Conservation (phyloP, 1,140 invertebrate genomes). For the Meteorus sp. region DNA sequence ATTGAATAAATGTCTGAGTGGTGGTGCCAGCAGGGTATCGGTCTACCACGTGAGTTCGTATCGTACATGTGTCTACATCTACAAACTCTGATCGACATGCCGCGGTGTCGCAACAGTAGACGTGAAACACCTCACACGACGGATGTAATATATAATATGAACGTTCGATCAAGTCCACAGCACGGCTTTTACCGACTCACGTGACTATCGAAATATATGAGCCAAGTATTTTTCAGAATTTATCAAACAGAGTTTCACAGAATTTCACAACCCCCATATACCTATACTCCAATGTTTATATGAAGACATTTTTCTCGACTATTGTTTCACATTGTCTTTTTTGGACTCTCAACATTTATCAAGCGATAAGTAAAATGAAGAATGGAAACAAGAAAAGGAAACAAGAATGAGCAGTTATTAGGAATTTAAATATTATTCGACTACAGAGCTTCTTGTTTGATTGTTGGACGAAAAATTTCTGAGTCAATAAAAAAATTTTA, state of each 20-base stretch:
- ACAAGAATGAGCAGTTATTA: no score
- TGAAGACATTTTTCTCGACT: no score
- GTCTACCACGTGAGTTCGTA: neutral
- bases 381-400: no score
- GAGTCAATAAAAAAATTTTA: no score
- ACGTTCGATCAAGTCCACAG: conserved; percentile 28
- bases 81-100: conserved; percentile 10
- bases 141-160: conserved; percentile 12
- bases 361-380: no score
- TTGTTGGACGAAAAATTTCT: no score
- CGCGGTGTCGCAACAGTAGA: neutral
- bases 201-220: neutral
- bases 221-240: conserved; percentile 14
- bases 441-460: no score
- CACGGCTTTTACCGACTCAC: conserved; percentile 11
- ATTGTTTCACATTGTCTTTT: no score
- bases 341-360: no score
- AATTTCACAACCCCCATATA: conserved; percentile 8
- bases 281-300: no score
- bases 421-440: no score
- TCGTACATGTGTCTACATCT: neutral
- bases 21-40: neutral
- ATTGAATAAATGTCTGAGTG: neutral
- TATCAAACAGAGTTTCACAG: conserved; percentile 14
- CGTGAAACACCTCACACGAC: conserved; percentile 1